Conservation (phyloP, 1,140 invertebrate genomes). For the Leptoteleia sp. region DNA sequence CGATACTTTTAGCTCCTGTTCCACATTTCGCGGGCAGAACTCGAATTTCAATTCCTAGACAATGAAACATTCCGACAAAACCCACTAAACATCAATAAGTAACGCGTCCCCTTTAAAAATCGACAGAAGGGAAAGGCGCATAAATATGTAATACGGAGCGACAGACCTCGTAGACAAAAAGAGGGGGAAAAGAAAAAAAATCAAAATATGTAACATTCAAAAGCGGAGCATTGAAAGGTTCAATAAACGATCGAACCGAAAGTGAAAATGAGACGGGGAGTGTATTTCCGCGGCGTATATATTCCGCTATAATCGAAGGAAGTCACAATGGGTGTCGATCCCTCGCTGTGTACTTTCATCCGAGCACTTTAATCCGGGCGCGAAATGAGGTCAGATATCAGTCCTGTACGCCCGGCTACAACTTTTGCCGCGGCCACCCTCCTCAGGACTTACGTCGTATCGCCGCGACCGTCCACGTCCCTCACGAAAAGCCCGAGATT, state of each 20-base stretch:
- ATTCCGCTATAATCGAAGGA: conserved; percentile 46
- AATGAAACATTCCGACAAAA: too few relatives aligned
- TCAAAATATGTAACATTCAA: neutral
- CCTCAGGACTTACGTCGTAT: conserved; percentile 63
- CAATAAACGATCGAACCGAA: conserved; percentile 40
- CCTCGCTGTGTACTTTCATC: conserved; percentile 52
- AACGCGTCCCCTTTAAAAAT: neutral
- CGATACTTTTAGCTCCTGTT: too few relatives aligned
- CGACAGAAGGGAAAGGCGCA: too few relatives aligned
- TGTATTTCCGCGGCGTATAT: conserved; percentile 43
- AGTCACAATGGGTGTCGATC: conserved; percentile 63
- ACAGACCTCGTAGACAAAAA: conserved; percentile 33
- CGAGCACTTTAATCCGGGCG: conserved; percentile 58
- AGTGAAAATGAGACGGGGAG: conserved; percentile 44
- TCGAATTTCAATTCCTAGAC: too few relatives aligned
- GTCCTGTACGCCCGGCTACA: conserved; percentile 52
- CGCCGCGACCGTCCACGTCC: conserved; percentile 52
- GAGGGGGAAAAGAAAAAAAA: neutral
- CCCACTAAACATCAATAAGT: neutral
- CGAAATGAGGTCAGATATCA: conserved; percentile 67
- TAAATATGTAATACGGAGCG: conserved; percentile 22
- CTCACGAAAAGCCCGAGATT: conserved; percentile 66
- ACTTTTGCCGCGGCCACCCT: conserved; percentile 49
- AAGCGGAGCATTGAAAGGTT: conserved; percentile 5
- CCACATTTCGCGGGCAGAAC: too few relatives aligned